Evolutionary conservation across 1,140 invertebrate genomes (phyloP).

Genomic region (Drosophila triauraria): DNA sequence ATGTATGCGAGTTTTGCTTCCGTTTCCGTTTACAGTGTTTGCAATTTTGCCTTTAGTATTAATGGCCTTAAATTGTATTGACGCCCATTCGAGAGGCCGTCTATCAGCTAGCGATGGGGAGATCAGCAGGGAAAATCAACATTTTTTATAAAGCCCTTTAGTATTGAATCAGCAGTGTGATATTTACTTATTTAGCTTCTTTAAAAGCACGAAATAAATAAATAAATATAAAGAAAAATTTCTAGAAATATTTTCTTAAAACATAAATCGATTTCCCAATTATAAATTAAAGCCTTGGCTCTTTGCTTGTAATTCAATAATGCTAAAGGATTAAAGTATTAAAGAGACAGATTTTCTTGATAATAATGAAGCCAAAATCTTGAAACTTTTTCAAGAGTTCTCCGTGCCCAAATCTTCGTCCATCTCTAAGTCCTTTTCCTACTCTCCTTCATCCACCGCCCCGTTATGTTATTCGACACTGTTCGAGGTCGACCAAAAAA

Average conservation of each 20-base stretch:
- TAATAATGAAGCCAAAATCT: not conserved
- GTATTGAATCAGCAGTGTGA: too few relatives aligned
- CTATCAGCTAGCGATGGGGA: constrained; percentile 34
- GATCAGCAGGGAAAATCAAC: not conserved
- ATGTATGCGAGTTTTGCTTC: constrained; percentile 70
- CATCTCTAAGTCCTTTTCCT: constrained; percentile 34
- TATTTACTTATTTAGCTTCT: too few relatives aligned
- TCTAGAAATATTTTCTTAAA: too few relatives aligned
- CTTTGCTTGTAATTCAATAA: not conserved
- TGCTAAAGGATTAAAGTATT: not conserved
- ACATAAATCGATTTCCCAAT: too few relatives aligned
- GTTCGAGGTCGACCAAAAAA: constrained; percentile 60
- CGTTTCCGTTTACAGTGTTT: constrained; percentile 82
- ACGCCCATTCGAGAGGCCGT: constrained; percentile 49
- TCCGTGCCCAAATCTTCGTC: not conserved
- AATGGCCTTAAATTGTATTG: constrained; percentile 82
- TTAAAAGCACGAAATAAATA: too few relatives aligned
- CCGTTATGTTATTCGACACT: constrained; percentile 44
- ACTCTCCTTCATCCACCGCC: not conserved
- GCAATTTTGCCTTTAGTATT: constrained; percentile 80
- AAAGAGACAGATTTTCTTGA: too few relatives aligned
- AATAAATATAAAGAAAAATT: too few relatives aligned
- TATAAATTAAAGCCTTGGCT: not conserved
- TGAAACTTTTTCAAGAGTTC: constrained; percentile 1
- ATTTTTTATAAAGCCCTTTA: too few relatives aligned